A percentile compares a stretch with the other conserved stretches of the same genome.
Evolutionary conservation across 2,797 vertebrate genomes (phyloP).

Genomic region (Holocentrus rufus): DNA sequence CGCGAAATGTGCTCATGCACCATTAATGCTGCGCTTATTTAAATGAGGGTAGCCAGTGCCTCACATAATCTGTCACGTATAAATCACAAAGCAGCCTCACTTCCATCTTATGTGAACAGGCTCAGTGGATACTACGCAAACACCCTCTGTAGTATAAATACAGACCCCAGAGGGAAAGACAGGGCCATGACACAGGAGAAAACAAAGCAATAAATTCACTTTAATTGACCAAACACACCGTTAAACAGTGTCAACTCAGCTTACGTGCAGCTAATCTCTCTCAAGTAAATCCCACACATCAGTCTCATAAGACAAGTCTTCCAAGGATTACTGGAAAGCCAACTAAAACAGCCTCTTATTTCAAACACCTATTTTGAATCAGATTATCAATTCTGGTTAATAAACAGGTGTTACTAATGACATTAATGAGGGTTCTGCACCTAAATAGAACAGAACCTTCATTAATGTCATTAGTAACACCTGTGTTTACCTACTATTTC

Average conservation of each 20-base stretch:
- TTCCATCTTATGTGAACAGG: slow-evolving; percentile 16
- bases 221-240: slow-evolving; percentile 17
- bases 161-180: slow-evolving; percentile 33
- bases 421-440: no score
- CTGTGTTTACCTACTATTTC: no score
- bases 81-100: slow-evolving; percentile 6
- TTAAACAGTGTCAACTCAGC: slow-evolving; percentile 1
- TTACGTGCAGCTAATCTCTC: not conserved
- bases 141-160: slow-evolving; percentile 31
- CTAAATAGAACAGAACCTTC: no score
- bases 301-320: slow-evolving; percentile 11
- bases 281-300: not conserved
- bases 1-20: no score
- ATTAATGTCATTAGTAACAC: no score
- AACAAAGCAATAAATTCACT: slow-evolving; percentile 12
- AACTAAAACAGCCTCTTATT: slow-evolving; percentile 14
- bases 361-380: not conserved
- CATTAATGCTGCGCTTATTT: slow-evolving; percentile 10
- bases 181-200: slow-evolving; percentile 32
- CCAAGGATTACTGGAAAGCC: not conserved
- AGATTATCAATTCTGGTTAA: no score
- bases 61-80: slow-evolving; percentile 34
- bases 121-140: slow-evolving; percentile 24
- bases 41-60: slow-evolving; percentile 22
- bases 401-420: no score